Conservation (phyloP, 2,113 vertebrate species). For the Austrofundulus limnaeus region DNA sequence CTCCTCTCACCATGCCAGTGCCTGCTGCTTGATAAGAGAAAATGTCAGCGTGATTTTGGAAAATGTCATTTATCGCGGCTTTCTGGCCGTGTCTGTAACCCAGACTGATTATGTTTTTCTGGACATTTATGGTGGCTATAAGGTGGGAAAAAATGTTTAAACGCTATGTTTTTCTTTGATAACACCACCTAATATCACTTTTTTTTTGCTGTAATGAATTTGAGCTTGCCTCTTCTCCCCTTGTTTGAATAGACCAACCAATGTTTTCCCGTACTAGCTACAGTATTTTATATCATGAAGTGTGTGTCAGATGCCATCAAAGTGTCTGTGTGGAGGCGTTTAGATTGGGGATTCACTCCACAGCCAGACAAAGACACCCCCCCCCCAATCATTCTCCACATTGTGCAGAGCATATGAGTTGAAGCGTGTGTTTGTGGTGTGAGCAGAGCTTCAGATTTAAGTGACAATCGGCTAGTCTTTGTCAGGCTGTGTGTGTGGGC, state of each 20-base stretch:
- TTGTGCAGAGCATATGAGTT: conserved; percentile 61
- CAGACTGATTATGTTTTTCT: conserved; percentile 73
- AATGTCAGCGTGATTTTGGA: conserved; percentile 81
- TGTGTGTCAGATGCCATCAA: conserved; percentile 51
- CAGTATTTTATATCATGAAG: conserved; percentile 59
- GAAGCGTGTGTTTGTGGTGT: conserved; percentile 54
- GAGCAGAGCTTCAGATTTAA: conserved; percentile 61
- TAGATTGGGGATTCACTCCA: conserved; percentile 61
- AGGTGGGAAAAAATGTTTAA: conserved; percentile 69
- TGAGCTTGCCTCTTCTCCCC: conserved; percentile 48
- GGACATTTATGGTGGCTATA: conserved; percentile 68
- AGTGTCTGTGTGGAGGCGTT: conserved; percentile 58
- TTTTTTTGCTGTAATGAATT: conserved; percentile 59
- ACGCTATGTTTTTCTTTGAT: conserved; percentile 70
- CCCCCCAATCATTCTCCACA: conserved; percentile 23
- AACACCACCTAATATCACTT: conserved; percentile 59
- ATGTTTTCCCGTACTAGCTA: conserved; percentile 33
- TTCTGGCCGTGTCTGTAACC: conserved; percentile 73
- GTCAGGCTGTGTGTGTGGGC: conserved; percentile 62
- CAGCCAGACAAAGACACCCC: conserved; percentile 63
- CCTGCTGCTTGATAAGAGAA: conserved; percentile 82
- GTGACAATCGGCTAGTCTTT: conserved; percentile 65
- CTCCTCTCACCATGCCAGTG: conserved; percentile 75
- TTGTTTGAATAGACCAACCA: conserved; percentile 35
- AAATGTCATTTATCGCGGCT: conserved; percentile 82